Base-by-base conservation (phyloP, 2,113 vertebrate genomes). In the Ciconia stormi region DNA sequence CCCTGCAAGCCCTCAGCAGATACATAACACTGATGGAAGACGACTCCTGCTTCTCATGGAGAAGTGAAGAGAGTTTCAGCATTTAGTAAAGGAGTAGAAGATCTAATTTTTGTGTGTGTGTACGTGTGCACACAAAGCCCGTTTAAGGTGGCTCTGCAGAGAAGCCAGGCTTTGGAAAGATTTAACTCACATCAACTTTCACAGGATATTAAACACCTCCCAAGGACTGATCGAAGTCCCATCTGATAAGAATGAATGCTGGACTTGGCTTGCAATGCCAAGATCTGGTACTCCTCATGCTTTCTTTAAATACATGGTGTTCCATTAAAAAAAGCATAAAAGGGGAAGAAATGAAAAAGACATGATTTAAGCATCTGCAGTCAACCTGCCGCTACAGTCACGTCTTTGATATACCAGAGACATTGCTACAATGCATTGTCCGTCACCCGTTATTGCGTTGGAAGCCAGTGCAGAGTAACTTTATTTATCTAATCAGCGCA, bases 161-260 rank as follows among this genome's bases (percentile, higher is more conserved):
- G 67, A 74, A 83, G 50, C 15, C 56, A 76, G n/a, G 4, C 9
- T 92, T 93, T 72, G 44, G 55, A 42, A 82, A 76, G 38, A 55
- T 53, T 84, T 77, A 85, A 88, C 29, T 79, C 38, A 19, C 6
- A 50, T 50, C 38, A 49, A 3, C 63, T 78, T 94, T 56, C 80
- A 82, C 47, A 90, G 87, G 86, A 81, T 95, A 91, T 95, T 93
- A 94, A 85, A 89, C 73, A 94, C 83, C 70, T 89, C 44, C 72
- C 50, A 85, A 58, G 34, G 83, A 79, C 77, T 76, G 76, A 89
- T 74, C n/a, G 63, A 83, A 84, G 73, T 52, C 52, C 77, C 52
- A 92, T 87, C 86, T 82, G 91, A 94, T 89, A 96, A 84, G 91
- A 91, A 72, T 1, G 26, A 92, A 87, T 19, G 30, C 53, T 62